Conservation (phyloP, 2,113 vertebrate genomes). For the Nettapus auritus region DNA sequence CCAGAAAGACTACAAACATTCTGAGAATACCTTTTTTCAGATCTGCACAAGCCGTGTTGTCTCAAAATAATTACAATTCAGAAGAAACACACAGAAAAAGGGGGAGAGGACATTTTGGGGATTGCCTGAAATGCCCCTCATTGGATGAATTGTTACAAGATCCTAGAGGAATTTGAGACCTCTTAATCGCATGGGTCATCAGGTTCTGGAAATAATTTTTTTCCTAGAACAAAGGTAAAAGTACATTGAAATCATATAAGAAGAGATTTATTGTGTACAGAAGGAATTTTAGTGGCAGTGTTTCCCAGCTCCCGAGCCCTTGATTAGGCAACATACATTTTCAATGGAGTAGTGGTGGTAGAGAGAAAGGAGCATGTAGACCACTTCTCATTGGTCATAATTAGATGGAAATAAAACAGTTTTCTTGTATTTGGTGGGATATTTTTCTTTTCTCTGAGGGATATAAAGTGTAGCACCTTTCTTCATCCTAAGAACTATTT, state of each 20-base stretch:
- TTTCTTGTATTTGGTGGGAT: neutral
- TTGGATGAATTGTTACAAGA: neutral
- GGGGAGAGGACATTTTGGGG: neutral
- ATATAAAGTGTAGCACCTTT: neutral
- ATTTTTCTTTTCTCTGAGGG: neutral
- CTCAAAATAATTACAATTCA: neutral
- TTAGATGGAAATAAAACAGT: neutral
- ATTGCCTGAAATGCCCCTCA: neutral
- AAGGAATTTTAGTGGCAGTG: neutral
- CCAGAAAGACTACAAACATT: neutral
- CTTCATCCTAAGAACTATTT: neutral
- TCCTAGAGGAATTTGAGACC: neutral
- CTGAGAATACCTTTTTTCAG: neutral
- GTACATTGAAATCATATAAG: neutral
- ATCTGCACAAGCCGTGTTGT: neutral
- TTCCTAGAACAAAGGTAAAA: neutral
- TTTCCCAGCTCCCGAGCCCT: neutral
- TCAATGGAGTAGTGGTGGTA: neutral
- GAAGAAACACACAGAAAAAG: neutral
- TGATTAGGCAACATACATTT: neutral
- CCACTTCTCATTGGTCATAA: neutral
- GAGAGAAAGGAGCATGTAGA: neutral
- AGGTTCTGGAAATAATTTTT: neutral
- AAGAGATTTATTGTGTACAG: neutral
- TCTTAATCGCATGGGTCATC: neutral